Evolutionary conservation across 2,113 vertebrate species (phyloP).

Genomic region (Tupaia tana): DNA sequence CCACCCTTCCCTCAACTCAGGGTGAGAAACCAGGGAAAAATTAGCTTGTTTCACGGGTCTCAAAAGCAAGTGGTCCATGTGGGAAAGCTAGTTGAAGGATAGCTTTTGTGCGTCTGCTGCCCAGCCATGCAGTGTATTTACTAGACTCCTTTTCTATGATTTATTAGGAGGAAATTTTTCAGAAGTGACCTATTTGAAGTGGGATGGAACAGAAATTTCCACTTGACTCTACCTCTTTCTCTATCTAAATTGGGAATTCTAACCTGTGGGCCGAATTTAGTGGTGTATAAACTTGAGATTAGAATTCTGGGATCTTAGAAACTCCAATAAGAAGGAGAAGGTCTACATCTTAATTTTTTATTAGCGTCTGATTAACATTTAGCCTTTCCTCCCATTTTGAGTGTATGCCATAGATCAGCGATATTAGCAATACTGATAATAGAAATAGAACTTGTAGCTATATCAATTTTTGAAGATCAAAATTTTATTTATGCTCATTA

Average conservation of each 20-base stretch:
- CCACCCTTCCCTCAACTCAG: not conserved
- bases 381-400: constrained; percentile 1
- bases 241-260: not conserved
- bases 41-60: not conserved
- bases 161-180: constrained; percentile 1
- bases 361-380: not conserved
- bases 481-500: constrained; percentile 7
- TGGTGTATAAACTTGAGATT: not conserved
- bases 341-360: not conserved
- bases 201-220: constrained; percentile 22
- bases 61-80: not conserved
- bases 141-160: not conserved
- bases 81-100: not conserved
- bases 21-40: not conserved
- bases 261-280: not conserved
- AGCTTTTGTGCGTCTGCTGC: not conserved
- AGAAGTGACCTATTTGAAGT: not conserved
- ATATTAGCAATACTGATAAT: not conserved
- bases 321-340: not conserved
- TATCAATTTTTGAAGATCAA: not conserved
- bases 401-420: not conserved
- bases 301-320: not conserved
- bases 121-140: not conserved
- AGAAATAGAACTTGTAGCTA: not conserved
- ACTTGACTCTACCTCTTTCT: not conserved